Evolutionary conservation across 1,140 invertebrate genomes (phyloP).

Genomic region (Drosophila equinoxialis): DNA sequence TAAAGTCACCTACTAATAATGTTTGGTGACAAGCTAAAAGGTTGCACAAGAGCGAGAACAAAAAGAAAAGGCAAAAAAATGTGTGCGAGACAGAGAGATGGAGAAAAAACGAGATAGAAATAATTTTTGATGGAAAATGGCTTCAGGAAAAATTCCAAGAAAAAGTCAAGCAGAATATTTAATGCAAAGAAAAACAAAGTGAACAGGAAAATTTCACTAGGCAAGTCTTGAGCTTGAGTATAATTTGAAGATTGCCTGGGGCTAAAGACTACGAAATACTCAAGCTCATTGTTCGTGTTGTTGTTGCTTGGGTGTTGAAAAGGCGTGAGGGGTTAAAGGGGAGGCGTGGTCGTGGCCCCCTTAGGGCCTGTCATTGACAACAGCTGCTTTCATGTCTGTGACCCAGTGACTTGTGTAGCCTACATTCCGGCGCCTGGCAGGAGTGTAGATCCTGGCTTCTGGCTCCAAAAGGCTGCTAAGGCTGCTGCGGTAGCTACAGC

Average conservation of each 20-base stretch:
- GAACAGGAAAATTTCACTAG: constrained; percentile 13
- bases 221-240: constrained; percentile 20
- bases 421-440: constrained; percentile 61
- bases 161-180: constrained; percentile 19
- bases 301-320: constrained; percentile 17
- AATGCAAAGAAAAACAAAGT: constrained; percentile 16
- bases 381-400: constrained; percentile 65
- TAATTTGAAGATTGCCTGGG: constrained; percentile 23
- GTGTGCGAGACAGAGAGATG: neutral
- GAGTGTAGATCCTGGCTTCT: constrained; percentile 11
- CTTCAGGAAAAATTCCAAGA: constrained; percentile 15
- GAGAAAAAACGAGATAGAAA: neutral
- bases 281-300: constrained; percentile 6
- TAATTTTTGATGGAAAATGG: constrained; percentile 8
- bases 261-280: constrained; percentile 3
- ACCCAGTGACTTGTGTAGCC: constrained; percentile 73
- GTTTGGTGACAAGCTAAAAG: constrained; percentile 23
- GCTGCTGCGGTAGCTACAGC: constrained; percentile 47
- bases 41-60: neutral
- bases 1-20: constrained; percentile 24
- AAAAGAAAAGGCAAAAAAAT: neutral
- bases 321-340: constrained; percentile 30
- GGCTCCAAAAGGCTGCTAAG: neutral
- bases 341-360: constrained; percentile 10
- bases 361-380: constrained; percentile 56